phyloP scores from a whole-genome alignment of 2,797 vertebrate species.

The Notoglanidium macrostoma region DNA sequence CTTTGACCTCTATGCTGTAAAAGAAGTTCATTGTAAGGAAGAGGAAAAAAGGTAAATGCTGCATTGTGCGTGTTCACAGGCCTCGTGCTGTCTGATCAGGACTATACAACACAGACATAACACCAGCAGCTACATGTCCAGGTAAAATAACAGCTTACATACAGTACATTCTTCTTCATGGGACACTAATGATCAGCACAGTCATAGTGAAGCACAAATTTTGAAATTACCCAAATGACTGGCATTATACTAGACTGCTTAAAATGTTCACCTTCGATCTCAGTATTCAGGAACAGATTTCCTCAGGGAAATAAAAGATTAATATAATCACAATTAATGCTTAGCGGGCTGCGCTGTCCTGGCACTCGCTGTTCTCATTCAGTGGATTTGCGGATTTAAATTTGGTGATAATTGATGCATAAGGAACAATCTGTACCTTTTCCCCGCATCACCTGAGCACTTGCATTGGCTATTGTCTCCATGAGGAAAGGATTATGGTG shows the following conservation, averaged over 20 bases:
- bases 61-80: background rate
- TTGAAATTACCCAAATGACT: background rate
- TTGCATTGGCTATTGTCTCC: background rate
- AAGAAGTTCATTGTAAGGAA: background rate
- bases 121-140: too few relatives aligned
- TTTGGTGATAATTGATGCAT: slow-evolving; percentile 31
- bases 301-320: background rate
- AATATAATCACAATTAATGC: background rate
- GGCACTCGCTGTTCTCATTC: background rate
- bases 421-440: slow-evolving; percentile 3
- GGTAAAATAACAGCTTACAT: background rate
- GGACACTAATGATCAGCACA: background rate
- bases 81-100: background rate
- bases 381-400: slow-evolving; percentile 15
- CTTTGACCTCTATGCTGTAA: background rate
- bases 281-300: background rate
- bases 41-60: background rate
- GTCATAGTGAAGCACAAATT: background rate
- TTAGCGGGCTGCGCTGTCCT: background rate
- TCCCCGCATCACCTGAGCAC: slow-evolving; percentile 4
- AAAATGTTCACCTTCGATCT: background rate
- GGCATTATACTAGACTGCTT: background rate
- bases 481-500: background rate
- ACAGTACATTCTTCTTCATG: background rate
- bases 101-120: background rate